Percentiles rank a stretch among this genome's conserved stretches.
Conservation (phyloP, 2,797 vertebrate species). For the Gallinago nigripennis region DNA sequence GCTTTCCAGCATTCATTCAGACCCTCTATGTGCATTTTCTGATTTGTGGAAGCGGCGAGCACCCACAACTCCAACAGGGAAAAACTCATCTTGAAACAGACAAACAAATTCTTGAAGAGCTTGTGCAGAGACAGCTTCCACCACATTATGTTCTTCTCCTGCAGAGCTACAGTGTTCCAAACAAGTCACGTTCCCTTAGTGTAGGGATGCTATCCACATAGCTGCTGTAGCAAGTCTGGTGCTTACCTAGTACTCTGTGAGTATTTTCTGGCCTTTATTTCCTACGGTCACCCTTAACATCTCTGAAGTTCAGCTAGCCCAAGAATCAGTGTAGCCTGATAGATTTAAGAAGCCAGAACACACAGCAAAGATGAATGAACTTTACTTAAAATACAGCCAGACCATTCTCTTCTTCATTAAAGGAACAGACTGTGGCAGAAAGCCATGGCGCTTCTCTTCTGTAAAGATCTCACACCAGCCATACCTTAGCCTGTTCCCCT, state of each 20-base stretch:
- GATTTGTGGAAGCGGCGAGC: neutral
- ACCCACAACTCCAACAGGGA: neutral
- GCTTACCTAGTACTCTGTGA: neutral
- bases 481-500: neutral
- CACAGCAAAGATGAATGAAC: neutral
- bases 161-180: neutral
- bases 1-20: neutral
- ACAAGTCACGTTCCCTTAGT: neutral
- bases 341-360: neutral
- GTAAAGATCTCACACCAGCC: neutral
- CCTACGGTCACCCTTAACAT: neutral
- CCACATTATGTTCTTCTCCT: fast-evolving
- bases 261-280: neutral
- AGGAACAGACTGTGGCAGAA: neutral
- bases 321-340: neutral
- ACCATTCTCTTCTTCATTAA: neutral
- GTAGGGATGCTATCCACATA: neutral
- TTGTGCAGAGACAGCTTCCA: neutral
- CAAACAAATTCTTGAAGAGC: neutral
- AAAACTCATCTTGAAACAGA: neutral
- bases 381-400: neutral
- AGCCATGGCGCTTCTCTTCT: neutral
- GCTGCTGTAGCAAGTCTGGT: neutral
- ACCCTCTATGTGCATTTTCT: neutral
- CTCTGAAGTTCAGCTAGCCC: neutral